Percentiles rank a stretch among this genome's conserved stretches.
Conservation (phyloP, 2,113 vertebrate genomes). For the Centrocercus urophasianus region DNA sequence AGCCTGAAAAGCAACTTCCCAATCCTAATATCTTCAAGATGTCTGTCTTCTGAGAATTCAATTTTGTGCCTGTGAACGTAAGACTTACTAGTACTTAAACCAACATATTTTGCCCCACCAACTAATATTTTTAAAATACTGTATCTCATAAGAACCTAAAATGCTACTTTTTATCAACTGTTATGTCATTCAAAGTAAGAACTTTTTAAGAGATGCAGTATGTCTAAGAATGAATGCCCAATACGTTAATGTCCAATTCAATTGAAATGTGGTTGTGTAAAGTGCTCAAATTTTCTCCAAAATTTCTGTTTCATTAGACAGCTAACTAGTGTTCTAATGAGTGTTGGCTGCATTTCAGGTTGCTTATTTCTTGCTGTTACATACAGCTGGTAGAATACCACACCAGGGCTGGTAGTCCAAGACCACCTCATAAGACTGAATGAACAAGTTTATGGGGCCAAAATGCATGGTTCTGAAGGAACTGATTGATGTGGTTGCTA, state of each 20-base stretch:
- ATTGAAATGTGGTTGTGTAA: background rate
- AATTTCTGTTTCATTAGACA: background rate
- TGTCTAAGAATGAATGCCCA: background rate
- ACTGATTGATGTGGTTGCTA: too few relatives aligned
- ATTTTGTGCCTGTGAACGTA: background rate
- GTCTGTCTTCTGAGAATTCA: background rate
- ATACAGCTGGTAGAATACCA: background rate
- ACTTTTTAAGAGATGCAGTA: background rate
- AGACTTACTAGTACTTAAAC: background rate
- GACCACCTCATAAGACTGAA: too few relatives aligned
- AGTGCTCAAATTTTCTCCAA: background rate
- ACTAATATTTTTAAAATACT: conserved; percentile 24
- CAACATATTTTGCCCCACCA: background rate
- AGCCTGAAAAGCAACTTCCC: conserved; percentile 24
- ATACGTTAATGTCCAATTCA: background rate
- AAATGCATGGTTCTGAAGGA: too few relatives aligned
- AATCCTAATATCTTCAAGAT: background rate
- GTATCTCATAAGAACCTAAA: background rate
- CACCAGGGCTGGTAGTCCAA: background rate
- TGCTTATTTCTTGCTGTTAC: background rate
- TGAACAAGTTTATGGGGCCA: too few relatives aligned
- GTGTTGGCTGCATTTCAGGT: background rate
- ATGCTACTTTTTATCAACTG: background rate
- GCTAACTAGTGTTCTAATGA: background rate
- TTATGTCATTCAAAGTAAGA: background rate